These are phyloP conservation scores for Radopholus similis DNA, from an alignment of 1,140 invertebrate genomes.

Conservation along the genomic window DNA sequence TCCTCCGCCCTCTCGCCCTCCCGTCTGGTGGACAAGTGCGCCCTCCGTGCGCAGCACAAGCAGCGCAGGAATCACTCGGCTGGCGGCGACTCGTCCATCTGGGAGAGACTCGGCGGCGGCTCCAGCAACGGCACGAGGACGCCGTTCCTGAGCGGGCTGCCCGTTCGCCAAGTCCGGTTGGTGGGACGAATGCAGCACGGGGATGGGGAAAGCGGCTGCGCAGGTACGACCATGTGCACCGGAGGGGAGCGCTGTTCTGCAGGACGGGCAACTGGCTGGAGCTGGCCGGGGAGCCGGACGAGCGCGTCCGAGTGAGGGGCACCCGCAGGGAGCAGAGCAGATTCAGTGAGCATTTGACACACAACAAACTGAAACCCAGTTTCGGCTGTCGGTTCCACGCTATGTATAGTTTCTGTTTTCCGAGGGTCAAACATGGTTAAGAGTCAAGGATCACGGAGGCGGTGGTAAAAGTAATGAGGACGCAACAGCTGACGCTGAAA, in stretches of 20 bases:
- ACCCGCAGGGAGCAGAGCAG: constrained; percentile 27
- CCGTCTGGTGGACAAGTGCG: background rate
- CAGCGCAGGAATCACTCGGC: background rate
- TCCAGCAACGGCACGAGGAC: background rate
- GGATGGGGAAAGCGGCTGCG: constrained; percentile 1
- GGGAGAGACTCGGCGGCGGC: background rate
- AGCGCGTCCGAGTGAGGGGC: constrained; percentile 28
- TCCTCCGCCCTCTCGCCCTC: background rate
- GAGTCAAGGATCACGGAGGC: too few species aligned
- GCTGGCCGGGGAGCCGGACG: constrained; percentile 12
- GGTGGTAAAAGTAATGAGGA: too few species aligned
- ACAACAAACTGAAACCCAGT: background rate
- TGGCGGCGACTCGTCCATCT: background rate
- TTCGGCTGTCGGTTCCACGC: background rate
- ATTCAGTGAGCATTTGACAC: constrained; percentile 39
- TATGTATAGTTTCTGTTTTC: background rate
- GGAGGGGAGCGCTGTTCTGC: constrained; percentile 43
- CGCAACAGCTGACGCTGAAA: background rate
- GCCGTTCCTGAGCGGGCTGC: background rate
- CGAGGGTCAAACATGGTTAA: background rate
- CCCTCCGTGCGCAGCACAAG: constrained; percentile 8
- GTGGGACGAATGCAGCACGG: too few species aligned
- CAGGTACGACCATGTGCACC: constrained; percentile 22
- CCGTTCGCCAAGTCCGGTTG: constrained; percentile 12
- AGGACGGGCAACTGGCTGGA: constrained; percentile 45